Conservation (phyloP, 1,140 invertebrate species). For the Ridgeia piscesae region DNA sequence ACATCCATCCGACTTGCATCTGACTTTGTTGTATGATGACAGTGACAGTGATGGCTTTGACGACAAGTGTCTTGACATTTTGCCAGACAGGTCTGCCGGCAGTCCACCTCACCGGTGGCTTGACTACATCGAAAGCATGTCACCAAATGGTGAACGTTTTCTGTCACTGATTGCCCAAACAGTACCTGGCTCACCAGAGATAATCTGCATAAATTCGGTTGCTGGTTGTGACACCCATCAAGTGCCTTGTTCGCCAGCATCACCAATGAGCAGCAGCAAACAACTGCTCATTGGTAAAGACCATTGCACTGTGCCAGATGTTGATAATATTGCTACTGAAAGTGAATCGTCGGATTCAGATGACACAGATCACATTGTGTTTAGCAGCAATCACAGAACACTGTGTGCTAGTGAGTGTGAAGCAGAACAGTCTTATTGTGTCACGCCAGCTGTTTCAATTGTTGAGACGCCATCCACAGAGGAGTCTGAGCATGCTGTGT, state of each 20-base stretch:
- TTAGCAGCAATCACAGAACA: neutral
- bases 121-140: neutral
- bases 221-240: neutral
- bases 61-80: neutral
- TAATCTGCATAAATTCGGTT: neutral
- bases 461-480: neutral
- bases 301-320: neutral
- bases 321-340: neutral
- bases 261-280: neutral
- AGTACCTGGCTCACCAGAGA: neutral
- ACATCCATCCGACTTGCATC: neutral
- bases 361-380: neutral
- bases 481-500: neutral
- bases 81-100: neutral
- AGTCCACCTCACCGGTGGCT: neutral
- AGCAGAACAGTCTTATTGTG: neutral
- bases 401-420: neutral
- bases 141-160: neutral
- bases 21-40: neutral
- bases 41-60: neutral
- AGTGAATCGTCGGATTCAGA: neutral
- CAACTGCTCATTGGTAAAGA: neutral
- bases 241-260: neutral
- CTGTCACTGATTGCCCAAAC: neutral
- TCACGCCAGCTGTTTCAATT: neutral